Percentiles rank a stretch among this genome's conserved stretches.
Evolutionary conservation across 2,888 invertebrate genomes (phyloP).

Genomic region (Chrysomela aeneicollis): DNA sequence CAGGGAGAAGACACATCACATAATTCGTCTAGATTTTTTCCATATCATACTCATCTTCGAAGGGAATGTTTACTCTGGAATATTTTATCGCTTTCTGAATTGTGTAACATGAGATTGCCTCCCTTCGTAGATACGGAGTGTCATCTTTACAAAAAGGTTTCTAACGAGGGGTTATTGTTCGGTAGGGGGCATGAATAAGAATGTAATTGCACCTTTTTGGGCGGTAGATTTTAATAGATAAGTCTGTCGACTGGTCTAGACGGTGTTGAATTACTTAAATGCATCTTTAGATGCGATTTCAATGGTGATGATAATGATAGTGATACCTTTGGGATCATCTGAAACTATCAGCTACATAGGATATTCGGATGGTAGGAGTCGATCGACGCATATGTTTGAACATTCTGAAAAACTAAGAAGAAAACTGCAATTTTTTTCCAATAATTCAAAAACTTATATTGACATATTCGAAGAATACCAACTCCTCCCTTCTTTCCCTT

Average conservation of each 20-base stretch:
- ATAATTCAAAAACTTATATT: too few species aligned
- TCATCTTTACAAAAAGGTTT: constrained; percentile 20
- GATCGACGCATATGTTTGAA: too few species aligned
- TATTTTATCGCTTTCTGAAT: constrained; percentile 13
- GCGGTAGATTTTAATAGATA: constrained; percentile 11
- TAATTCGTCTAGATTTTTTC: constrained; percentile 13
- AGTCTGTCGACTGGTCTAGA: neutral
- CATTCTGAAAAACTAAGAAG: too few species aligned
- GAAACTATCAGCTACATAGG: too few species aligned
- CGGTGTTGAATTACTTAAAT: neutral
- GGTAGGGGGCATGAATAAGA: constrained; percentile 7
- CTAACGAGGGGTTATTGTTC: constrained; percentile 7
- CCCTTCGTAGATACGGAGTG: neutral
- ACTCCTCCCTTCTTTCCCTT: too few species aligned
- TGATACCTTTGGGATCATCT: neutral
- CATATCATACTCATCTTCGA: neutral
- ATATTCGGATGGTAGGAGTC: too few species aligned
- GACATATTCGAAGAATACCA: too few species aligned
- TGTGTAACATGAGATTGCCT: constrained; percentile 16
- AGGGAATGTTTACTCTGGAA: constrained; percentile 8
- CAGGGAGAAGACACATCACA: neutral
- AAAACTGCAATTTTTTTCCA: too few species aligned
- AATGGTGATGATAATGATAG: too few species aligned
- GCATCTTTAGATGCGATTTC: neutral
- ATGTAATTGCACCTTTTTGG: constrained; percentile 13